Evolutionary conservation across 1,140 invertebrate genomes (phyloP).

Genomic region (Scaptomyza hsui): DNA sequence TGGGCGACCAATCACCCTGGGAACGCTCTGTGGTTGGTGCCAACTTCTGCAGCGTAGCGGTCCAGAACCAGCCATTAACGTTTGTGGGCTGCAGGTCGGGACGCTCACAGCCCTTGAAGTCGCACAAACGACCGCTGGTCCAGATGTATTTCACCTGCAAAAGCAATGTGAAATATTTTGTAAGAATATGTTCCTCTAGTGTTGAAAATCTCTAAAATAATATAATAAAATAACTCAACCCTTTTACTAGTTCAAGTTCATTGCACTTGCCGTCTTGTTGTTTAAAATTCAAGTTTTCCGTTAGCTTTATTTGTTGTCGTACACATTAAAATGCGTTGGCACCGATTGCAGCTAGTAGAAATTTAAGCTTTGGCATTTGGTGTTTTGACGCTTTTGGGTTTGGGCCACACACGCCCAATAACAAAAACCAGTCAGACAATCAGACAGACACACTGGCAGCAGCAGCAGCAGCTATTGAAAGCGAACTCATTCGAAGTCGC

Average conservation of each 20-base stretch:
- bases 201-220: too few species aligned
- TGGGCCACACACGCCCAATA: conserved; percentile 57
- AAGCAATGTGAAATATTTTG: too few species aligned
- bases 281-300: conserved; percentile 3
- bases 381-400: conserved; percentile 6
- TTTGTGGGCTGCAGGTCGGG: conserved; percentile 90
- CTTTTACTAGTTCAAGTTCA: conserved; percentile 27
- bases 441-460: conserved; percentile 14
- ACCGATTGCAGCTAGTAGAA: conserved; percentile 42
- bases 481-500: conserved; percentile 67
- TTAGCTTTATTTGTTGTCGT: conserved; percentile 5
- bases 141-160: conserved; percentile 89
- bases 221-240: not conserved
- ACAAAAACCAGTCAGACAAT: conserved; percentile 23
- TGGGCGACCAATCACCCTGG: conserved; percentile 93
- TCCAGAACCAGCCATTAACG: conserved; percentile 95
- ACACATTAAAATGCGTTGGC: conserved; percentile 47
- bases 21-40: conserved; percentile 89
- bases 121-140: conserved; percentile 93
- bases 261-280: conserved; percentile 10
- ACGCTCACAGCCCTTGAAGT: conserved; percentile 92
- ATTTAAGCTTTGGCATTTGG: conserved; percentile 31
- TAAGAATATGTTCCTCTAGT: too few species aligned
- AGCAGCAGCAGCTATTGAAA: conserved; percentile 48
- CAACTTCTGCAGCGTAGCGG: conserved; percentile 91